Base-by-base conservation (phyloP, 2,797 vertebrate genomes). In the Sebastes vulpes region DNA sequence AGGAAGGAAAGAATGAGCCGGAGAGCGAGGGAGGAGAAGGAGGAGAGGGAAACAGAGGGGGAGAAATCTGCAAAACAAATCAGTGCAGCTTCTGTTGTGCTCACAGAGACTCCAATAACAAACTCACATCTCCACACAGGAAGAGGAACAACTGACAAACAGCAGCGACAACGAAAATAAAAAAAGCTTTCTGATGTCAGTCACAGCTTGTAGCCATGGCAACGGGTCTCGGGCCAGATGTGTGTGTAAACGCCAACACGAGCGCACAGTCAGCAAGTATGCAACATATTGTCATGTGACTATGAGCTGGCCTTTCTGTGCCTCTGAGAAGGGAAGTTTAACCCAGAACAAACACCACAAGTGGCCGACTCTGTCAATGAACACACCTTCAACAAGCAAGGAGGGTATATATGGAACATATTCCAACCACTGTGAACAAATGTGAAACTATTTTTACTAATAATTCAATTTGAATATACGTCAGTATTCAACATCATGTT, bases 31-130 rank as follows among this genome's bases (percentile, higher is more conserved):
- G 50, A 60, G n/a, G 50, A 60, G n/a, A 63, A 68, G 20, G 56
- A 56, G 79, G 38, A 23, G 72, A 68, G 21, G 56, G 54, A 65
- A 56, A 70, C 18, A 25, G 21, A 63, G 9, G n/a, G 38, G 58
- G 14, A 73, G 73, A 57, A 81, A 88, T 85, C 82, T 90, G 88
- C 82, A 16, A 82, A 87, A 90, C 83, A 81, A 66, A 85, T 90
- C 81, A 85, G 65, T 1, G 14, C 26, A 38, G 38, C 35, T 35
- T 32, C 77, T 50, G 35, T 25, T 38, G 29, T 5, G 18, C 52
- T 65, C 61, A 72, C 84, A 68, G 9, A 68, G 12, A 66, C 20
- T 9, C 74, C 14, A 18, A n/a, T 7, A 66, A 56, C 72, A 80
- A 60, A 50, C 18, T n/a, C 38, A 31, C 32, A 73, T 69, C 38